Conservation (phyloP, 2,113 vertebrate species). For the Pomatorhinus ruficollis region DNA sequence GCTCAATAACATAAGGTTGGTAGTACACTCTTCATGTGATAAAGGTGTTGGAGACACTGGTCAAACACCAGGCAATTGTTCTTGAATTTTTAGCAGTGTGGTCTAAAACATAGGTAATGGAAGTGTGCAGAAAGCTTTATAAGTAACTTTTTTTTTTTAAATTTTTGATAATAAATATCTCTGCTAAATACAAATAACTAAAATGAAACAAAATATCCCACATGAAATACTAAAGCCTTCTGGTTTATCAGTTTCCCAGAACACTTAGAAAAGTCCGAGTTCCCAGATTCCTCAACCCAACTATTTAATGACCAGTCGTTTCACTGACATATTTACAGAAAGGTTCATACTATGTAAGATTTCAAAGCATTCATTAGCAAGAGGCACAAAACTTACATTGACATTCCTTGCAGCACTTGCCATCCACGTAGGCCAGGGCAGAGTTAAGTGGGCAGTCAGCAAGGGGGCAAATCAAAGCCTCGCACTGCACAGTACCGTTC, state of each 20-base stretch:
- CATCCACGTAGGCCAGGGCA: slow-evolving; percentile 85
- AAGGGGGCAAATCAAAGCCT: slow-evolving; percentile 83
- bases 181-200: background rate
- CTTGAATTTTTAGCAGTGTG: background rate
- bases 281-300: background rate
- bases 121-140: background rate
- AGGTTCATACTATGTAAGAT: background rate
- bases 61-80: background rate
- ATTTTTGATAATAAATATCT: background rate
- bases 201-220: background rate
- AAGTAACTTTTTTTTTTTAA: background rate
- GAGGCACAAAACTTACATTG: slow-evolving; percentile 82
- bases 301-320: background rate
- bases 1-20: too few species aligned
- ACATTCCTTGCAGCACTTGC: slow-evolving; percentile 94
- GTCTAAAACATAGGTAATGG: background rate
- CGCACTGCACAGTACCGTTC: slow-evolving; percentile 93
- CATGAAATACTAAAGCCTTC: background rate
- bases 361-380: background rate
- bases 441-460: slow-evolving; percentile 85
- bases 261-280: background rate
- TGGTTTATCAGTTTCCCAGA: background rate
- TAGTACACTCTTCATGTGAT: background rate
- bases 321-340: background rate
- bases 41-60: background rate